Base-by-base conservation (phyloP, 2,888 invertebrate genomes). In the Aproaerema taeniolella region DNA sequence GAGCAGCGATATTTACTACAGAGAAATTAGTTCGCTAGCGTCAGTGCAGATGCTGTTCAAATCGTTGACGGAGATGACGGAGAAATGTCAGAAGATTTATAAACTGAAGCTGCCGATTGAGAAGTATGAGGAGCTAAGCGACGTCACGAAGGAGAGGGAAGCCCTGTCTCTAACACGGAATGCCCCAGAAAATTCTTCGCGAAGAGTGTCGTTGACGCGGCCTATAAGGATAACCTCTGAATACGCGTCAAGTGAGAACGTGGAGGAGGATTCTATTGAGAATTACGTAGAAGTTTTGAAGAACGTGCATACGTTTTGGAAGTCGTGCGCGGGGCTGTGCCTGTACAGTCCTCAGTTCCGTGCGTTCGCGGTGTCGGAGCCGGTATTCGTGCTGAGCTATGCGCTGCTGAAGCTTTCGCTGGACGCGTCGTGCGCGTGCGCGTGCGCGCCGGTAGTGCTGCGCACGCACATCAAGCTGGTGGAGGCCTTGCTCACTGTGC, bases 311-410 rank as follows among this genome's bases (percentile, higher is more conserved):
- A 81, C 83, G 28, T 88, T 88, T 46, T 89, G 89, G 89, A 76
- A 75, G 58, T 80, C 79, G 1, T 87, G 86, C 51, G 86, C 86
- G 2, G 69, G 68, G 5, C 54, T 91, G 31, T 88, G 88, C 24
- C 55, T 90, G 34, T 88, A 85, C 63, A 89, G 89, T 45, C 89
- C 90, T 1, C 64, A 74, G 68, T 89, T 90, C 51, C 72, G 90
- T 1, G 56, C 62, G 50, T 70, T 77, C 55, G 60, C 88, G 39
- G 75, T 73, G 10, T 59, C 65, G 13, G 79, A 85, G 60, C 36
- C 56, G 0, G 71, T 81, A 53, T 63, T 82, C 42, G 41, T 66
- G 40, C 71, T 77, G 52, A 77, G 78, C 43, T 78, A 70, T 46
- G 72, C 71, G 40, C 51, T 88, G 55, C 57, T 88, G 44, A 71